Evolutionary conservation across 1,140 invertebrate genomes (phyloP), one percentile per base, ranked within the genome.

Genomic region (Heliothis virescens): DNA sequence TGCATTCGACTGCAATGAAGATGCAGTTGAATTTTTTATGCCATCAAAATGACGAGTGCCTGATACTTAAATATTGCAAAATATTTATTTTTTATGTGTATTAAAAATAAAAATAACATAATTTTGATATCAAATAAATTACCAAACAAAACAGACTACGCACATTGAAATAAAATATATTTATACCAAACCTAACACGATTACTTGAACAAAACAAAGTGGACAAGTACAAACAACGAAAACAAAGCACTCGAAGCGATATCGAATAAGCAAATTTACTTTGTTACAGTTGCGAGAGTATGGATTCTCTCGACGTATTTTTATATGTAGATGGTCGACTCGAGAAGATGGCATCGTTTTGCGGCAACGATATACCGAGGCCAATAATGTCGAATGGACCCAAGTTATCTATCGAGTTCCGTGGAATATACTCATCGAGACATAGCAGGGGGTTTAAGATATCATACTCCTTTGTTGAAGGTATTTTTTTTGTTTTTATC

Each of bases 341-440:
- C 91, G 97, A 97, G 87, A 97, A 97, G 94, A 97, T 98, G 87
- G 97, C 98, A 85, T 97, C 96, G 15, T 97, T 98, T 87, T 99
- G 98, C 91, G 98, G 98, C 0, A 96, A 95, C 29, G 96, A 96
- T 78, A 89, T 97, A 77, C 98, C 98, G 1, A 96, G 96, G 83
- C 97, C 98, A 75, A 95, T 99, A 80, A 99, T 99, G 98, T 99
- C 98, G 62, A 98, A 97, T 89, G 98, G 98, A 79, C 97, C 97
- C 60, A 95, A 96, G 81, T 95, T 99, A 86, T 96, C 97, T 57
- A 94, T 99, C 7, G 97, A 98, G 92, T 98, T 99, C 90, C 95
- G 96, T 16, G 98, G 97, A 29, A 91, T 96, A 60, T 95, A 95
- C 79, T 96, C 96, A 57, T 97, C 97, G 16, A 95, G 97, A 89